Evolutionary conservation across 2,113 vertebrate species (phyloP).

Genomic region (Calyptomena viridis): DNA sequence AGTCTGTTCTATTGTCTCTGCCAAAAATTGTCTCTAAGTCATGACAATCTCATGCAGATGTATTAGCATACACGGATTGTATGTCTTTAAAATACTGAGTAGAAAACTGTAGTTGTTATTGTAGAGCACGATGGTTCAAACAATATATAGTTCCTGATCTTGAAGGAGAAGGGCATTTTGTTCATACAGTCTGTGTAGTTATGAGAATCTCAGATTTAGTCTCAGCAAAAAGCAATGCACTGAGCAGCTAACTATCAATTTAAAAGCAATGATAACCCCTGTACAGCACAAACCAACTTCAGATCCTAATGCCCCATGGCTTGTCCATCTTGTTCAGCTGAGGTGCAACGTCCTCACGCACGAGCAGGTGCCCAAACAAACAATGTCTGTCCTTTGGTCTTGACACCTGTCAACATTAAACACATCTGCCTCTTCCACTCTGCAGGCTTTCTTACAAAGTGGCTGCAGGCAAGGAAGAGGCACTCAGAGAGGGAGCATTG

Average conservation of each 20-base stretch:
- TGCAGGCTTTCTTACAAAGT: not conserved
- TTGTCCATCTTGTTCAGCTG: not conserved
- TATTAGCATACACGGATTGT: not conserved
- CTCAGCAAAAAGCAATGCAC: not conserved
- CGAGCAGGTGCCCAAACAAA: not conserved
- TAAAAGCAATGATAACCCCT: not conserved
- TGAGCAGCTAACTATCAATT: not conserved
- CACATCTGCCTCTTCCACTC: not conserved
- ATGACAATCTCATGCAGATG: not conserved
- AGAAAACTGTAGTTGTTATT: not conserved
- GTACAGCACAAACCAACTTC: not conserved
- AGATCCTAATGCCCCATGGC: not conserved
- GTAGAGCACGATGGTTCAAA: not conserved
- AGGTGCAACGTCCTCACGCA: not conserved
- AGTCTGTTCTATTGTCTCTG: conserved; percentile 15
- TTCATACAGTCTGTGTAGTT: not conserved
- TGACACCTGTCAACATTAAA: not conserved
- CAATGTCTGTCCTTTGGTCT: not conserved
- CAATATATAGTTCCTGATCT: not conserved
- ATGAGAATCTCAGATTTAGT: not conserved
- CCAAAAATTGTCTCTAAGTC: not conserved
- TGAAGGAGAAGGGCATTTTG: not conserved
- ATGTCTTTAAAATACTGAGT: not conserved
- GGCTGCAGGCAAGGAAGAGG: conserved; percentile 11
- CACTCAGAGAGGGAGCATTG: not conserved